These are phyloP conservation scores for Oophaga pumilio DNA, from an alignment of 2,113 vertebrate genomes.

Conservation along the genomic window DNA sequence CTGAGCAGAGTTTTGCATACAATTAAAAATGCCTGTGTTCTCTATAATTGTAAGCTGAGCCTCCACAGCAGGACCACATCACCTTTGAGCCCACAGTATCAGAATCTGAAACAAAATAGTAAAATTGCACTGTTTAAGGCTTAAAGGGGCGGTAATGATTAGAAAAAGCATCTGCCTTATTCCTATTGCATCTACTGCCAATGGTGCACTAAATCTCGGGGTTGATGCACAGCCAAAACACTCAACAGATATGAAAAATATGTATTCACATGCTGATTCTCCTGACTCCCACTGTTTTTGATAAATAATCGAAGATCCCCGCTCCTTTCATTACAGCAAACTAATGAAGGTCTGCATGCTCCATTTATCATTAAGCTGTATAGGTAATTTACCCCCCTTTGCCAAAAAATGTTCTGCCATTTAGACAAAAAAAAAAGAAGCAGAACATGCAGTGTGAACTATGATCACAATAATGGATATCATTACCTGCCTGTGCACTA, in stretches of 20 bases:
- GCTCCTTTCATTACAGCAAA: conserved; percentile 40
- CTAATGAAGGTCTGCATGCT: conserved; percentile 48
- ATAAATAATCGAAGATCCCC: conserved; percentile 21
- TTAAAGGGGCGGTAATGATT: too few relatives aligned
- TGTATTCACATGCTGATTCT: neutral
- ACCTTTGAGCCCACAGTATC: too few relatives aligned
- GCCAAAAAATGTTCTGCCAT: conserved; percentile 35
- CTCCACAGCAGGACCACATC: too few relatives aligned
- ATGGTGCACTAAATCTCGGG: neutral
- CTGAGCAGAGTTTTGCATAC: too few relatives aligned
- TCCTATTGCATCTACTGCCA: too few relatives aligned
- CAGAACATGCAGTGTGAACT: neutral
- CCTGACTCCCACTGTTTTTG: neutral
- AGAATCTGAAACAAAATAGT: too few relatives aligned
- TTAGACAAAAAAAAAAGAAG: conserved; percentile 28
- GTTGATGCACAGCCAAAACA: neutral
- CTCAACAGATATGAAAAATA: neutral
- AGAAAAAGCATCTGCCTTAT: too few relatives aligned
- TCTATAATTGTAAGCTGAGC: too few relatives aligned
- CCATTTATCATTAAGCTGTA: conserved; percentile 45
- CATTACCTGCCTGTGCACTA: conserved; percentile 17
- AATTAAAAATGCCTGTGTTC: too few relatives aligned
- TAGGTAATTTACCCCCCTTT: conserved; percentile 41
- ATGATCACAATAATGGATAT: neutral
- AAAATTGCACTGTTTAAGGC: too few relatives aligned